Conservation (phyloP, 2,113 vertebrate genomes). For the Syngnathus typhle region DNA sequence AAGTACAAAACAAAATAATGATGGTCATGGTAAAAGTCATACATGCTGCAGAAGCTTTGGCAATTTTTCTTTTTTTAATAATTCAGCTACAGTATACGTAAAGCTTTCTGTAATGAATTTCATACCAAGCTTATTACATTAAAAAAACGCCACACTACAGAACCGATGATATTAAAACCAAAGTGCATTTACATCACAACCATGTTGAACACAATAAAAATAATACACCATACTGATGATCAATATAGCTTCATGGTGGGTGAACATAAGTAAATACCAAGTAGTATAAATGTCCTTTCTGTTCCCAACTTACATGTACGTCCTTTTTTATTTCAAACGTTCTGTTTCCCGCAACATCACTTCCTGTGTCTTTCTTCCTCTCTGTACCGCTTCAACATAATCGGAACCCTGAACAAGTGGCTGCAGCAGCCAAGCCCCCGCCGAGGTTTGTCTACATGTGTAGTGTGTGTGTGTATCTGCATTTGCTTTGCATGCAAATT, state of each 20-base stretch:
- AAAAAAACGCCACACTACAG: conserved; percentile 15
- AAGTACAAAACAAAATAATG: conserved; percentile 62
- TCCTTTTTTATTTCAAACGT: not conserved
- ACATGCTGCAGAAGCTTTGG: conserved; percentile 61
- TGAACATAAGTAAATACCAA: conserved; percentile 24
- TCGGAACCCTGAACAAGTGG: not conserved
- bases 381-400: conserved; percentile 1
- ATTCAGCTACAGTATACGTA: conserved; percentile 50
- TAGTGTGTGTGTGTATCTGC: conserved; percentile 19
- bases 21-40: conserved; percentile 45
- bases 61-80: conserved; percentile 35
- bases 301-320: not conserved
- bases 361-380: not conserved
- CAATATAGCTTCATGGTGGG: conserved; percentile 45
- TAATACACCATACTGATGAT: conserved; percentile 17
- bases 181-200: conserved; percentile 71
- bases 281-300: conserved; percentile 11
- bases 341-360: not conserved
- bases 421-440: not conserved
- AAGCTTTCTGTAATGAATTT: conserved; percentile 51
- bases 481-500: conserved; percentile 39
- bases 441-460: conserved; percentile 13
- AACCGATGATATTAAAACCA: conserved; percentile 40
- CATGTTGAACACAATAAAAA: conserved; percentile 34
- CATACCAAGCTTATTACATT: conserved; percentile 65